phyloP scores from a whole-genome alignment of 2,113 vertebrate genomes.

The Mus pahari region DNA sequence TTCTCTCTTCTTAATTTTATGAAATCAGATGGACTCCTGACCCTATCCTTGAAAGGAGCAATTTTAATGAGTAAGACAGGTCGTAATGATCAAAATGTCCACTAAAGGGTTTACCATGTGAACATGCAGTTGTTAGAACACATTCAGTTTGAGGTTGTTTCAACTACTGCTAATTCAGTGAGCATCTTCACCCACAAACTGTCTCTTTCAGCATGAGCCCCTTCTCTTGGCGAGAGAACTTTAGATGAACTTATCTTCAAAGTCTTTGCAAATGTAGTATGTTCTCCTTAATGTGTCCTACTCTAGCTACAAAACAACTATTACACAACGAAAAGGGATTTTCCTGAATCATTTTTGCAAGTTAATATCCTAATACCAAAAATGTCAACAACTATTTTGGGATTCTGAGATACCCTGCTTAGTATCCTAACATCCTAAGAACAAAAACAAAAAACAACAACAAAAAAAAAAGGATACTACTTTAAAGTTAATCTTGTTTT shows the following conservation, averaged over 20 bases:
- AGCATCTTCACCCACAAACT: neutral
- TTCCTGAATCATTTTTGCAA: neutral
- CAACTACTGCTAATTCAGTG: neutral
- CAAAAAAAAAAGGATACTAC: neutral
- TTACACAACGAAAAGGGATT: neutral
- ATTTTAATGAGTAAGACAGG: neutral
- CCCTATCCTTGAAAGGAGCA: neutral
- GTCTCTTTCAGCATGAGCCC: neutral
- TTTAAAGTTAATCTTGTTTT: slow-evolving; percentile 3
- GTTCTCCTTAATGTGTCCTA: neutral
- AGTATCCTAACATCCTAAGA: neutral
- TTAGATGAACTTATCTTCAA: neutral
- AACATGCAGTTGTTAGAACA: neutral
- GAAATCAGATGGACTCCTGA: neutral
- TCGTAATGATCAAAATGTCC: neutral
- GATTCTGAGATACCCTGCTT: neutral
- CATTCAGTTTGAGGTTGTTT: neutral
- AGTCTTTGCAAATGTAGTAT: neutral
- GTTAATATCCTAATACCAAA: neutral
- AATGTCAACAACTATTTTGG: neutral
- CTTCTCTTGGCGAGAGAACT: neutral
- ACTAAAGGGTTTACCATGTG: neutral
- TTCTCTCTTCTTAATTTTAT: slow-evolving; percentile 42
- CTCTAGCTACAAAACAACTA: neutral
- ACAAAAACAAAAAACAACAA: too few relatives aligned